Evolutionary conservation across 2,113 vertebrate genomes (phyloP).

Genomic region (Oncorhynchus keta): DNA sequence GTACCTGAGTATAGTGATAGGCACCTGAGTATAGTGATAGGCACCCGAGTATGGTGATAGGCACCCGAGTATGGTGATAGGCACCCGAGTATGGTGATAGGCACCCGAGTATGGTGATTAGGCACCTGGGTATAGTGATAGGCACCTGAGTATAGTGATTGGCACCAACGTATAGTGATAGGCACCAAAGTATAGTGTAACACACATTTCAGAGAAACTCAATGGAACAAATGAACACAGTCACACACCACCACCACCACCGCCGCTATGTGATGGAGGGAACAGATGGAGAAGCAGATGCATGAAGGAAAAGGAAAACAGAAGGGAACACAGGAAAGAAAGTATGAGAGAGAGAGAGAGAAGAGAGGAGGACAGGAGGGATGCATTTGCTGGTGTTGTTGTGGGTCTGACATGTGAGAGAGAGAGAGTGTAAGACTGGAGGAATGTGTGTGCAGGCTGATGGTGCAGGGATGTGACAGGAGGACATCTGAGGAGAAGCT

Average conservation of each 20-base stretch:
- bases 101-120: too few relatives aligned
- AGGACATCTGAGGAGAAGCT: conserved; percentile 51
- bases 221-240: too few relatives aligned
- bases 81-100: too few relatives aligned
- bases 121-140: too few relatives aligned
- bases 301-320: background rate
- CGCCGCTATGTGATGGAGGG: background rate
- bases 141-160: too few relatives aligned
- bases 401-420: conserved; percentile 1
- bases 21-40: too few relatives aligned
- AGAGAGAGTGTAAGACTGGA: conserved; percentile 12
- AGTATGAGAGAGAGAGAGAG: conserved; percentile 17
- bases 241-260: background rate
- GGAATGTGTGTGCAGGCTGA: conserved; percentile 10
- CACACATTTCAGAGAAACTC: too few relatives aligned
- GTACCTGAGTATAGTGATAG: too few relatives aligned
- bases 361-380: background rate
- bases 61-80: too few relatives aligned
- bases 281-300: background rate
- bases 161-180: too few relatives aligned
- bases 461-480: conserved; percentile 13
- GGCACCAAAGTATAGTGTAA: too few relatives aligned
- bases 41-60: too few relatives aligned
- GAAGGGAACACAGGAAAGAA: conserved; percentile 5
- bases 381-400: conserved; percentile 10